Percentiles rank a stretch among this genome's conserved stretches.
Evolutionary conservation across 2,888 invertebrate genomes (phyloP).

Genomic region (Chelonus formosanus): DNA sequence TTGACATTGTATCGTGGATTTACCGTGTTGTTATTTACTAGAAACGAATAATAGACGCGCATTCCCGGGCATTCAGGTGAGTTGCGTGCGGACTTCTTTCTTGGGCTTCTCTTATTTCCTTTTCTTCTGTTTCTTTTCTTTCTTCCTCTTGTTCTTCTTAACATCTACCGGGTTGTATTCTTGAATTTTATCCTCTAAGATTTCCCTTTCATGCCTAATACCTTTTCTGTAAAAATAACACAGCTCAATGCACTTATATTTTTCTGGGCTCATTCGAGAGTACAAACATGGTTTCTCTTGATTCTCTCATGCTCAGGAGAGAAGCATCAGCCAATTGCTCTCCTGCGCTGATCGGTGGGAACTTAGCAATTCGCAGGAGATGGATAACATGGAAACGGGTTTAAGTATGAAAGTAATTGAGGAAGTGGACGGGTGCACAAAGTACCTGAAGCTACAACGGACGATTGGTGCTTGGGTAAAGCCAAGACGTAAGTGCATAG

Average conservation of each 20-base stretch:
- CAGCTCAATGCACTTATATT: no score
- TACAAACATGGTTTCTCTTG: neutral
- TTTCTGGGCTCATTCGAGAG: neutral
- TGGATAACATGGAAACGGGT: slow-evolving; percentile 53
- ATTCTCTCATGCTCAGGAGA: slow-evolving; percentile 1
- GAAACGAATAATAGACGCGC: slow-evolving; percentile 38
- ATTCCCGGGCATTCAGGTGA: slow-evolving; percentile 42
- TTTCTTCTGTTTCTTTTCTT: slow-evolving; percentile 29
- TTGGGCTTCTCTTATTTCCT: slow-evolving; percentile 22
- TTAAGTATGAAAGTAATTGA: slow-evolving; percentile 59
- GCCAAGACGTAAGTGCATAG: slow-evolving; percentile 7
- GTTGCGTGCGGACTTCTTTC: slow-evolving; percentile 40
- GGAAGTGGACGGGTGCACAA: slow-evolving; percentile 38
- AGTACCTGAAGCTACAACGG: slow-evolving; percentile 31
- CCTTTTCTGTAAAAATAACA: no score
- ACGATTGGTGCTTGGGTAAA: slow-evolving; percentile 17
- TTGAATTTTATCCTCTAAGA: slow-evolving; percentile 10
- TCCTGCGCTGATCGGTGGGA: slow-evolving; percentile 38
- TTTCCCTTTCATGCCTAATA: neutral
- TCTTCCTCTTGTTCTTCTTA: slow-evolving; percentile 32
- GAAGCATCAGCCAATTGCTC: slow-evolving; percentile 16
- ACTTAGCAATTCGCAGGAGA: slow-evolving; percentile 44
- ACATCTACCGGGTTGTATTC: slow-evolving; percentile 34
- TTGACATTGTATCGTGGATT: no score
- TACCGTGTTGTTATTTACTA: slow-evolving; percentile 30